Evolutionary conservation across 2,888 invertebrate genomes (phyloP), one percentile per base, ranked within the genome.

Genomic region (Rotaria macrura): DNA sequence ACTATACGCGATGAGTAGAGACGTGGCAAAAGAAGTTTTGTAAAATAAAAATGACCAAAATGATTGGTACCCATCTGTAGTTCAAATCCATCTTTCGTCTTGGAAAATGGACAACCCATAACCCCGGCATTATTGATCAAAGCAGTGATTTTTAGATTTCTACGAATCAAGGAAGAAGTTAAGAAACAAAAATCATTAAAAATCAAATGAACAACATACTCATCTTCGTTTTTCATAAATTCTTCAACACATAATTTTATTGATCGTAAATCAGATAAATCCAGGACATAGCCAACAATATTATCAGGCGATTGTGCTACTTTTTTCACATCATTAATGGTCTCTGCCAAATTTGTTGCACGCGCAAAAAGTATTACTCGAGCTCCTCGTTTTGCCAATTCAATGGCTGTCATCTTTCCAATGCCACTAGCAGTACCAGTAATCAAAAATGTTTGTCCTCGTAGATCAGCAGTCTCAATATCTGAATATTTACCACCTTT

Each of bases 391-490:
- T 92, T 92, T 0, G 94, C 94, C 84, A 95, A 91, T 87, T 94
- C 94, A 87, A 93, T 93, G 0, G 94, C 94, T 0, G 94, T 94
- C 91, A 94, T 94, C 88, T 93, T 93, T 0, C 95, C 96, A 86
- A 96, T 93, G 0, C 96, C 95, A 84, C 94, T 93, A 90, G 94
- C 95, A 0, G 94, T 95, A 25, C 95, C 95, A 34, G 95, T 95
- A n/a, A 95, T 93, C 40, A 95, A 92, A 85, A 93, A 94, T 34
- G 94, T 93, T 86, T 90, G 90, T 10, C 89, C 89, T 10, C 83
- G 85, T 88, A 90, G 72, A 86, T 93, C 92, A 0, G 94, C 23
- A 5, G 25, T 43, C 0, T 25, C 23, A 43, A 79, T 43, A 25
- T 40, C 43, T n/a, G 43, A 25, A 29, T 14, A 65, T 14, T n/a